Evolutionary conservation across 2,113 vertebrate genomes (phyloP), one percentile per base, ranked within the genome.

Genomic region (Bufo gargarizans): DNA sequence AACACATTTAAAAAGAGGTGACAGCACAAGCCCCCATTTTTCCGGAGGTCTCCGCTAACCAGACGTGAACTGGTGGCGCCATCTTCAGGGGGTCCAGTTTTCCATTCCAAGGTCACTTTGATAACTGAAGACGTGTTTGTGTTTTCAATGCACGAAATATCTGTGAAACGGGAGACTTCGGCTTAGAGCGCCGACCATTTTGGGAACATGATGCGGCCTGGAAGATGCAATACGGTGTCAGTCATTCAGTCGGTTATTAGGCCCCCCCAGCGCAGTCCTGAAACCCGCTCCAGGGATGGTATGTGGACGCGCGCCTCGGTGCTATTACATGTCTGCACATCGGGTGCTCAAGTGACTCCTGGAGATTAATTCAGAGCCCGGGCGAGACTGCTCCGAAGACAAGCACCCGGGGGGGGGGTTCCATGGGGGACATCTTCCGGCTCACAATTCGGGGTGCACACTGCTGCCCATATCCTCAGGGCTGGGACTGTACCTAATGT

Each of bases 311-410:
- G 47, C 82, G 74, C 87, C 81, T 89, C 45, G 81, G 22, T 84
- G 82, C 82, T 77, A 84, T 89, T 89, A 84, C 87, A 89, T 89
- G 82, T 89, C 87, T 77, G 72, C 76, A 89, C 58, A 67, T 63
- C 4, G 53, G 87, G 72, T 67, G 61, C 87, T 89, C 87, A 89
- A 89, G 82, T 89, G 87, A 78, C 87, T 89, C 76, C 82, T 47
- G 22, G 82, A 89, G 82, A 89, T 89, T 89, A 89, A 33, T 65
- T 45, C 11, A 89, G 81, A 84, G 45, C 59, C n/a, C 20, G 45
- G n/a, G 3, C 80, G 17, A 56, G 58, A 59, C 71, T 20, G 67
- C 86, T 82, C 45, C 50, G 4, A 55, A 55, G 77, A 6, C 7
- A 3, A 55, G 17, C 8, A 20, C 5, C 16, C 13, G 17, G 6